Evolutionary conservation across 1,140 invertebrate species (phyloP), one percentile per base, ranked within the genome.

Genomic region (Drosophila ficusphila): DNA sequence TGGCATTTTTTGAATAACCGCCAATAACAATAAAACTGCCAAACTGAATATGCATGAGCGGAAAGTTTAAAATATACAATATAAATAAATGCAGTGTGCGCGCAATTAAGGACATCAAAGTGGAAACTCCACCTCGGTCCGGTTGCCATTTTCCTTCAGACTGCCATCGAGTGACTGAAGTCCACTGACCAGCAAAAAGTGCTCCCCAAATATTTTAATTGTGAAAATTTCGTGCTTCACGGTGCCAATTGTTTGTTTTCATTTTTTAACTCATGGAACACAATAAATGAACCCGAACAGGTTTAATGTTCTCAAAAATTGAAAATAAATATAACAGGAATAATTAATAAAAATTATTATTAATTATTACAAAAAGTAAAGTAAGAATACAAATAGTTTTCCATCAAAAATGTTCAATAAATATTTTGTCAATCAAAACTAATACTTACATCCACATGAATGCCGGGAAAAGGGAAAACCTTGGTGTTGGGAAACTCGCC

Each of bases 401-500:
- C n/a, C n/a, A n/a, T n/a, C n/a, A n/a, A n/a, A n/a, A n/a, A n/a
- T 31, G 29, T 31, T 31, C 29, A 31, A 31, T 31, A n/a, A n/a
- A 31, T 27, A 16, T 7, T 9, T 46, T 46, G n/a, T 25, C 5
- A 16, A 46, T 27, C 27, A 27, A 16, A 11, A 34, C 14, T 4
- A 19, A 49, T 89, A 95, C 96, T 96, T 91, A 97, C 96, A 90
- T 96, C 95, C 36, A 97, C 94, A 76, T 94, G 91, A 52, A 96
- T 94, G 48, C 95, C 96, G 4, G 93, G 91, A 52, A 96, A 92
- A 36, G 94, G 93, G 91, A 96, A 97, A 44, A 94, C 93, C 89
- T 95, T 96, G 1, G 93, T 95, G 6, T 93, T 92, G 9, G 95
- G 95, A 25, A 91, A 92, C 71, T 96, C 95, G 49, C 92, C 94